Evolutionary conservation across 2,113 vertebrate genomes (phyloP).

Genomic region (Noctilio leporinus): DNA sequence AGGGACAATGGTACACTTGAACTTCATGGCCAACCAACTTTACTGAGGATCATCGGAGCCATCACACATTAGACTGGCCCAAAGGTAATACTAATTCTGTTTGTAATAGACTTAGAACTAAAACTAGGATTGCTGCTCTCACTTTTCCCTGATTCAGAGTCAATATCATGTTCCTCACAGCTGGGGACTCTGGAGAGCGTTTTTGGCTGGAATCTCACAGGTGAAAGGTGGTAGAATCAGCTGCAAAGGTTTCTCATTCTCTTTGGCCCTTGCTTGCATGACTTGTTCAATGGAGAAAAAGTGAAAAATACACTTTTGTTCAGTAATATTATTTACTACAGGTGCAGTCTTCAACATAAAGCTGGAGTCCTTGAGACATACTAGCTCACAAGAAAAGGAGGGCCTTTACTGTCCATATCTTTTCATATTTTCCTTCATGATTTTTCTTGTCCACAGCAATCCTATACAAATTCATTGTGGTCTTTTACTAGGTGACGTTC

Average conservation of each 20-base stretch:
- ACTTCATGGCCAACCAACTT: background rate
- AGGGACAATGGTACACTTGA: background rate
- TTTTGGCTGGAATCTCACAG: background rate
- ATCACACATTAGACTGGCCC: background rate
- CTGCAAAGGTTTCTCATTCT: background rate
- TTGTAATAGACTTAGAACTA: background rate
- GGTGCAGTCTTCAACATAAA: background rate
- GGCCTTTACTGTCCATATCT: background rate
- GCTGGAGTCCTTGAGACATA: background rate
- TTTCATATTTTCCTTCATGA: background rate
- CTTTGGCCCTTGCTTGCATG: background rate
- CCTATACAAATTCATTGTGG: background rate
- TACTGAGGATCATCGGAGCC: background rate
- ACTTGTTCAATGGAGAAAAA: background rate
- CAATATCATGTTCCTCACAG: constrained; percentile 20
- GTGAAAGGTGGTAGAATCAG: background rate
- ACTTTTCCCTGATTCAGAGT: background rate
- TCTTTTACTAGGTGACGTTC: background rate
- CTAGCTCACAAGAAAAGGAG: background rate
- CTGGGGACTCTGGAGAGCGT: background rate
- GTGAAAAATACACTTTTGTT: background rate
- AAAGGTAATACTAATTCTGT: constrained; percentile 24
- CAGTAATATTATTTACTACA: background rate
- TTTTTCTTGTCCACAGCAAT: background rate
- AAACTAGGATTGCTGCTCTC: background rate